phyloP scores from a whole-genome alignment of 2,797 vertebrate species.

The Cyclopterus lumpus region DNA sequence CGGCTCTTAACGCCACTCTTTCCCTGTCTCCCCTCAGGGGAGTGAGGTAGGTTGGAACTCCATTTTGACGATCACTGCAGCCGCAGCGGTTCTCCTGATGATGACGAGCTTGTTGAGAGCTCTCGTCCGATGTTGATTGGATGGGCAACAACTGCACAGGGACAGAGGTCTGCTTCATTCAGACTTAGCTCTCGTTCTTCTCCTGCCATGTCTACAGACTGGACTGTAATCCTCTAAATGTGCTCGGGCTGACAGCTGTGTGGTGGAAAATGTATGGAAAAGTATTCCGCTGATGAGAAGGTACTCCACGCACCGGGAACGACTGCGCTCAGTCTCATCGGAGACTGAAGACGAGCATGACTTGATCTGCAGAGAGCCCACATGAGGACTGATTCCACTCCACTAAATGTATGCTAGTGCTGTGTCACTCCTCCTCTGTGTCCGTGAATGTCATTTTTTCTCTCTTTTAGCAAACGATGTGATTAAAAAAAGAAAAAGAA shows the following conservation, averaged over 20 bases:
- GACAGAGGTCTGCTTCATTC: constrained; percentile 67
- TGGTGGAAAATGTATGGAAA: constrained; percentile 34
- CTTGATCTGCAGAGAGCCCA: constrained; percentile 47
- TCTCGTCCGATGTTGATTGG: constrained; percentile 75
- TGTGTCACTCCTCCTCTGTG: constrained; percentile 53
- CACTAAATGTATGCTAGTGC: constrained; percentile 60
- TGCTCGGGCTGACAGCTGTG: constrained; percentile 36
- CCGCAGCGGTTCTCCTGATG: constrained; percentile 79
- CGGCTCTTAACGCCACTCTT: constrained; percentile 38
- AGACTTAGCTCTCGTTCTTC: constrained; percentile 57
- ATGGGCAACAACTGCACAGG: constrained; percentile 60
- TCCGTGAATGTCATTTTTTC: constrained; percentile 57
- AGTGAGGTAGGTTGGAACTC: constrained; percentile 84
- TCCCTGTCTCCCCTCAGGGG: constrained; percentile 73
- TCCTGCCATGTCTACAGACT: constrained; percentile 57
- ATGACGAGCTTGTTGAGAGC: constrained; percentile 79
- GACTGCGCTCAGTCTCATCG: constrained; percentile 33
- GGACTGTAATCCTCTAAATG: constrained; percentile 51
- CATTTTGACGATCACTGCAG: constrained; percentile 82
- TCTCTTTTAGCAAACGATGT: constrained; percentile 52
- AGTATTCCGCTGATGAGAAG: constrained; percentile 38
- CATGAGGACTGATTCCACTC: constrained; percentile 48
- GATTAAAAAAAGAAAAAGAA: constrained; percentile 21
- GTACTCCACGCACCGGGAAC: constrained; percentile 48
- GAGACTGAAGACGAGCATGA: constrained; percentile 36